Conservation (phyloP, 2,888 invertebrate genomes). For the Gisinianus flammeolus region DNA sequence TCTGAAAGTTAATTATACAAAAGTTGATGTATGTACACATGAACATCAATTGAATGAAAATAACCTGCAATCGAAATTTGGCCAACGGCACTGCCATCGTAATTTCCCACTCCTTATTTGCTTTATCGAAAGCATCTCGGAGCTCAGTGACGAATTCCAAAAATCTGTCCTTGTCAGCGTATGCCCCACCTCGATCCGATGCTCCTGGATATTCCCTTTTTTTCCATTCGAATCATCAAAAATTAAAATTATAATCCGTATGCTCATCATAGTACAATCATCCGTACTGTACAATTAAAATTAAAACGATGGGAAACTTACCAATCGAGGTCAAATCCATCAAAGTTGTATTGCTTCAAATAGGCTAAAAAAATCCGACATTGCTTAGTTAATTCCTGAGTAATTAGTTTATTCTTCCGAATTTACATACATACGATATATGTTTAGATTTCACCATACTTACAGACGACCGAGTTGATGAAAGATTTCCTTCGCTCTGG, state of each 20-base stretch:
- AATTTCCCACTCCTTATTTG: constrained; percentile 80
- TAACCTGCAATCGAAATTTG: constrained; percentile 82
- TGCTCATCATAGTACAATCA: not conserved
- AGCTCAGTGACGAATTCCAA: constrained; percentile 82
- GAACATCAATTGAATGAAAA: too few relatives aligned
- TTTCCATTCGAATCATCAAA: too few relatives aligned
- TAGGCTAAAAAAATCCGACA: constrained; percentile 32
- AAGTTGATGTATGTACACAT: too few relatives aligned
- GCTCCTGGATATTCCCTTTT: constrained; percentile 67
- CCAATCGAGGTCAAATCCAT: constrained; percentile 54
- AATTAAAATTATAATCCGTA: constrained; percentile 47
- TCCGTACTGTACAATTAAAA: not conserved
- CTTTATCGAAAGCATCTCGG: constrained; percentile 76
- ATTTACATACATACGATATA: constrained; percentile 52
- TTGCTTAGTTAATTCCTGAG: not conserved
- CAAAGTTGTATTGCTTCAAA: constrained; percentile 43
- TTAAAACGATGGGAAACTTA: not conserved
- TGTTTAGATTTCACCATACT: constrained; percentile 22
- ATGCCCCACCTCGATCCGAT: constrained; percentile 82
- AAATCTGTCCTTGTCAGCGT: constrained; percentile 82
- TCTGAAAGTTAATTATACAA: too few relatives aligned
- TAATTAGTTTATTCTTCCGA: not conserved
- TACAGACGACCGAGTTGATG: constrained; percentile 51
- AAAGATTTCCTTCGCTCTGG: constrained; percentile 49
- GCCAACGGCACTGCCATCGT: constrained; percentile 84